Conservation (phyloP, 2,797 vertebrate species). For the Pseudochaenichthys georgianus region DNA sequence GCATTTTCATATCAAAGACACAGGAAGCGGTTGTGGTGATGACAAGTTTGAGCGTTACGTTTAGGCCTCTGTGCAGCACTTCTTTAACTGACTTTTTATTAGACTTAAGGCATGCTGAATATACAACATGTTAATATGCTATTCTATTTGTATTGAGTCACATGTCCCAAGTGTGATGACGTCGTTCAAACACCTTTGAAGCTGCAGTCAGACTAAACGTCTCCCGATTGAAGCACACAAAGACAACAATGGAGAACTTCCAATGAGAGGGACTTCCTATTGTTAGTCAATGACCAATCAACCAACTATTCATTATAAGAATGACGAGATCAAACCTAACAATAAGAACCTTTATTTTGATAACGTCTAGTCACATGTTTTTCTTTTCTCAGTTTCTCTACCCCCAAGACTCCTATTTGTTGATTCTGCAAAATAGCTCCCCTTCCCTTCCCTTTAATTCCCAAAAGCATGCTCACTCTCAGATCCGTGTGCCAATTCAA, state of each 20-base stretch:
- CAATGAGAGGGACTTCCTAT: constrained; percentile 49
- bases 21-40: constrained; percentile 78
- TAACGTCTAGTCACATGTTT: background rate
- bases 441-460: background rate
- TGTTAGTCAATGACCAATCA: constrained; percentile 53
- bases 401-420: background rate
- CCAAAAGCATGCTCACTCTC: constrained; percentile 5
- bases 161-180: constrained; percentile 1
- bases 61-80: background rate
- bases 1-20: constrained; percentile 9
- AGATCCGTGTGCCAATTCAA: constrained; percentile 24
- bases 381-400: background rate
- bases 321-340: constrained; percentile 48
- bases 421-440: background rate
- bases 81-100: background rate
- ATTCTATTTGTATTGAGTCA: background rate
- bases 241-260: constrained; percentile 57
- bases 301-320: constrained; percentile 40
- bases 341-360: constrained; percentile 32
- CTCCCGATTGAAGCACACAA: constrained; percentile 39
- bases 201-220: constrained; percentile 18
- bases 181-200: constrained; percentile 13
- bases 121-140: background rate
- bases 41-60: background rate
- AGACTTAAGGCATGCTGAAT: background rate